Evolutionary conservation across 2,888 invertebrate genomes (phyloP).

Genomic region (Eupithecia subumbrata): DNA sequence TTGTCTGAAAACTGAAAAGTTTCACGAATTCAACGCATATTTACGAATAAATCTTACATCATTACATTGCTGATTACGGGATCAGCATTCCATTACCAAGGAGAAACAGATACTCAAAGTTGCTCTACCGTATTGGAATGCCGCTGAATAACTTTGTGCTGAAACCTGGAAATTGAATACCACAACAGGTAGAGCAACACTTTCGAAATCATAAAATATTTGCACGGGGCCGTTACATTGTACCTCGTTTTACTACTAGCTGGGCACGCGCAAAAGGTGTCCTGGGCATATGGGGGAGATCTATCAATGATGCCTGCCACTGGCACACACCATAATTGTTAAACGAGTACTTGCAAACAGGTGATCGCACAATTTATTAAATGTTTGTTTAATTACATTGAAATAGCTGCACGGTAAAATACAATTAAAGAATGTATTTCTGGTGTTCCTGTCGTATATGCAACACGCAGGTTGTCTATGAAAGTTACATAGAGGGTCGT

Average conservation of each 20-base stretch:
- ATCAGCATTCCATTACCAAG: constrained; percentile 35
- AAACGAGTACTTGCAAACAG: constrained; percentile 62
- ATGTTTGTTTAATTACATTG: constrained; percentile 49
- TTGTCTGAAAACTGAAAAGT: constrained; percentile 6
- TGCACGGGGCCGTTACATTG: constrained; percentile 40
- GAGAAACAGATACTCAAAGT: constrained; percentile 34
- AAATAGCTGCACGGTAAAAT: constrained; percentile 40
- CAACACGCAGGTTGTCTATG: constrained; percentile 46
- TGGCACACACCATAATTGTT: constrained; percentile 63
- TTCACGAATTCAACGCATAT: constrained; percentile 6
- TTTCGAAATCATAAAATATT: constrained; percentile 44
- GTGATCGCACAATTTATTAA: constrained; percentile 66
- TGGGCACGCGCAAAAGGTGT: constrained; percentile 69
- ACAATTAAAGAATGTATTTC: constrained; percentile 39
- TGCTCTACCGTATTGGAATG: constrained; percentile 40
- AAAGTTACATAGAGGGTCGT: constrained; percentile 59
- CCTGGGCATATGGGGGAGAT: constrained; percentile 53
- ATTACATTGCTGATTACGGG: constrained; percentile 28
- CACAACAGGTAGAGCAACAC: constrained; percentile 44
- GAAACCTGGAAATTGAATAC: constrained; percentile 44
- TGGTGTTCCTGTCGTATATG: constrained; percentile 34
- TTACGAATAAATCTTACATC: constrained; percentile 24
- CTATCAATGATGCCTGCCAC: constrained; percentile 62
- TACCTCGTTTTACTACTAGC: constrained; percentile 44
- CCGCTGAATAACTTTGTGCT: constrained; percentile 42